Evolutionary conservation across 2,797 vertebrate genomes (phyloP), one percentile per base, ranked within the genome.

Genomic region (Halcyon leucocephala): DNA sequence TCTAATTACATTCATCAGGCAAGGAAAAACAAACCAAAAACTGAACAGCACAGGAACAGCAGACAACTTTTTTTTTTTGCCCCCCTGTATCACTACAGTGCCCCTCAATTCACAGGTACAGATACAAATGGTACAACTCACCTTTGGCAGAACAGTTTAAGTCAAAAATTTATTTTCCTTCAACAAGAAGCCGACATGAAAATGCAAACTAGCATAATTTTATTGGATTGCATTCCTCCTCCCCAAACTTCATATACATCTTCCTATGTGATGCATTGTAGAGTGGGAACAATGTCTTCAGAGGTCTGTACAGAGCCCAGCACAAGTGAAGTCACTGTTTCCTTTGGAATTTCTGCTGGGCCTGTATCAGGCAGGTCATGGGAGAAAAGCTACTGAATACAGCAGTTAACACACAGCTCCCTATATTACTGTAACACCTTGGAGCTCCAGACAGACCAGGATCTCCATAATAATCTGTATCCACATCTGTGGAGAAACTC

Each of bases 41-140:
- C 1, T 6, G 5, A 67, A 26, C 21, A 84, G 39, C 17, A 54
- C 2, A 46, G 10, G 13, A 80, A 41, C 4, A 3, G 0, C 5
- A 8, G 18, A 66, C 10, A 67, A 11, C 55, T 6, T 9, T 8
- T 4, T 17, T 31, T 4, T 2, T 3, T 4, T 11, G 7, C 2
- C 13, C 8, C 17, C 20, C 14, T 26, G 2, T n/a, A 28, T 44
- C 37, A 58, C 4, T 14, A 21, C 0, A 89, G 10, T 25, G 21
- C 18, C 20, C 21, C 22, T 54, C 48, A 31, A 57, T 42, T 74
- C 3, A 8, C 31, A 70, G 21, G 20, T 48, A 69, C 31, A 79
- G 25, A 71, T 31, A 82, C 3, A 73, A 67, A 67, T 8, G 6
- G 13, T 44, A 58, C 33, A 93, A n/a, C 1, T 26, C 35, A 5